A percentile compares a stretch with the other conserved stretches of the same genome.
phyloP scores from a whole-genome alignment of 2,113 vertebrate species.

The Pithys albifrons region DNA sequence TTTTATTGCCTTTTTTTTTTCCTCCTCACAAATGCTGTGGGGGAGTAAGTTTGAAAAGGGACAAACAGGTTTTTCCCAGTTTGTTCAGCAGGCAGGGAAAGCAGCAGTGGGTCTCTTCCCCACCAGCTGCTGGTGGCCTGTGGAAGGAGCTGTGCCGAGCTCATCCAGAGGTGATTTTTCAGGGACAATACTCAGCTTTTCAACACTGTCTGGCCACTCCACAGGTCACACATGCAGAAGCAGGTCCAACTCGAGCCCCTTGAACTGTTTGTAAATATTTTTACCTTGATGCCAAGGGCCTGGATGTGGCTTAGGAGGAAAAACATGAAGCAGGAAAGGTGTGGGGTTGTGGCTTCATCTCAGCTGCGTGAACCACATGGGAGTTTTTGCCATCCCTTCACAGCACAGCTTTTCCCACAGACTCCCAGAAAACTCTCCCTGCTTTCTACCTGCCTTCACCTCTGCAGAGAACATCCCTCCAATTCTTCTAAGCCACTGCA shows the following conservation, averaged over 20 bases:
- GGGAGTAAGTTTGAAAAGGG: neutral
- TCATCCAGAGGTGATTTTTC: neutral
- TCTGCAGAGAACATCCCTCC: neutral
- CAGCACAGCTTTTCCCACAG: neutral
- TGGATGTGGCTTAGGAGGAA: neutral
- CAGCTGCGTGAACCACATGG: neutral
- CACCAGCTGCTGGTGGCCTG: neutral
- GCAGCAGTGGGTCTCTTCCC: neutral
- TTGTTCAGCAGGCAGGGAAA: neutral
- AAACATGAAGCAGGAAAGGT: neutral
- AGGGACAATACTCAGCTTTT: accelerated
- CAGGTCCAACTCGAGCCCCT: neutral
- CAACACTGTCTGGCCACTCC: neutral
- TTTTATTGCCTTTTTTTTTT: neutral
- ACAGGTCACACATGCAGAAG: neutral
- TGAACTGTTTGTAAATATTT: neutral
- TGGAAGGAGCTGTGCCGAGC: neutral
- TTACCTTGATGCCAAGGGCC: neutral
- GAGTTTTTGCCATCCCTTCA: neutral
- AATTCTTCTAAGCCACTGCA: neutral
- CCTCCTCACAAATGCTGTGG: neutral
- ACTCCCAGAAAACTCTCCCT: neutral
- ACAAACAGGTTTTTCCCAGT: neutral
- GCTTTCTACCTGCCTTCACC: neutral
- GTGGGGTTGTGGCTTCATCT: neutral